phyloP scores from a whole-genome alignment of 2,888 invertebrate genomes.

The Erebia ligea region DNA sequence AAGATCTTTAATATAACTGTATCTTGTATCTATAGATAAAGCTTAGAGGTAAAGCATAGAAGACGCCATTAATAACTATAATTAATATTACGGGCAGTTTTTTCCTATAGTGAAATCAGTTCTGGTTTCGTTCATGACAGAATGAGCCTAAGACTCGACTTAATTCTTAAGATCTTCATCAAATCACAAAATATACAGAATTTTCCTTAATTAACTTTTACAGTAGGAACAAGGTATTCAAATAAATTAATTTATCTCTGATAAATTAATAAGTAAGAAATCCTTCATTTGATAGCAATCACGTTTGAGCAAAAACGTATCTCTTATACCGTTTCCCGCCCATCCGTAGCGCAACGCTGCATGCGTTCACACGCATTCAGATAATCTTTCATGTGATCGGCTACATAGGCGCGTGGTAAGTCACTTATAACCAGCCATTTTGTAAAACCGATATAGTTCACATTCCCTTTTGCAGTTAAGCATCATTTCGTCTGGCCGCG shows the following conservation, averaged over 20 bases:
- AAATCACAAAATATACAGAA: not conserved
- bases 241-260: slow-evolving; percentile 18
- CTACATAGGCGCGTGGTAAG: slow-evolving; percentile 69
- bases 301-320: slow-evolving; percentile 55
- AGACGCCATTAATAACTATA: too few relatives aligned
- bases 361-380: slow-evolving; percentile 80
- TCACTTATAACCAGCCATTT: slow-evolving; percentile 72
- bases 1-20: slow-evolving; percentile 28
- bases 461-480: slow-evolving; percentile 73
- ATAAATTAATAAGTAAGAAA: slow-evolving; percentile 50
- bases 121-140: not conserved
- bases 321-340: slow-evolving; percentile 71
- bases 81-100: not conserved
- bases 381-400: slow-evolving; percentile 80
- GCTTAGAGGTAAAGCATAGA: too few relatives aligned
- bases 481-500: slow-evolving; percentile 80
- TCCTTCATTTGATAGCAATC: slow-evolving; percentile 56
- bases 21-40: not conserved
- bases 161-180: not conserved
- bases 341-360: slow-evolving; percentile 69
- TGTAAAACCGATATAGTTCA: slow-evolving; percentile 73
- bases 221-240: not conserved
- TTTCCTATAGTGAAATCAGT: not conserved
- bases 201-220: not conserved
- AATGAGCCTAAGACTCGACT: not conserved